A percentile compares a stretch with the other conserved stretches of the same genome.
Conservation (phyloP, 2,113 vertebrate genomes). For the Rhinopomastus cyanomelas region DNA sequence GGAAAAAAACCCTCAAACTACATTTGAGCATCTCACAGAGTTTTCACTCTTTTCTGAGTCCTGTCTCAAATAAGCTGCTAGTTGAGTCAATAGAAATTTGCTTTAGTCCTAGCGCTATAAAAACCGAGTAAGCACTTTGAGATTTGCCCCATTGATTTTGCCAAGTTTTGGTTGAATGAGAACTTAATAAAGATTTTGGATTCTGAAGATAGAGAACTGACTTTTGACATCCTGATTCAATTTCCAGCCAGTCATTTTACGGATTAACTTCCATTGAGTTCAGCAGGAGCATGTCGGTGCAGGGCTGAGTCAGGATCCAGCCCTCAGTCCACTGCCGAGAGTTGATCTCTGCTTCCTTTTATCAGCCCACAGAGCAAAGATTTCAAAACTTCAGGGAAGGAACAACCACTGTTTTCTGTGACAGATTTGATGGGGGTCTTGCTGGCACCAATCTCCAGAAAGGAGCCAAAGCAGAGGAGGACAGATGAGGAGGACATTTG, state of each 20-base stretch:
- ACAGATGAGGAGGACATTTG: background rate
- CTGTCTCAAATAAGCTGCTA: background rate
- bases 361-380: background rate
- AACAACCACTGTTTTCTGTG: background rate
- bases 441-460: background rate
- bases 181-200: constrained; percentile 64
- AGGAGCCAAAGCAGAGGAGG: background rate
- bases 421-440: background rate
- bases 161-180: constrained; percentile 56
- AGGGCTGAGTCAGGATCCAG: constrained; percentile 26
- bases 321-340: background rate
- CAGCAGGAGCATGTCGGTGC: background rate
- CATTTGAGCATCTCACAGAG: background rate
- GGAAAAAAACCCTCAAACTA: background rate
- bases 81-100: constrained; percentile 25
- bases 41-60: background rate
- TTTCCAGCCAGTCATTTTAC: constrained; percentile 37
- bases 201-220: constrained; percentile 53
- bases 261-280: constrained; percentile 31
- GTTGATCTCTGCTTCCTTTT: background rate
- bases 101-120: constrained; percentile 9
- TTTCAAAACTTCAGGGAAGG: background rate
- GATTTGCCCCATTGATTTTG: constrained; percentile 60
- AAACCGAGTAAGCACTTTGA: constrained; percentile 22
- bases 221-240: constrained; percentile 55